Evolutionary conservation across 2,888 invertebrate species (phyloP).

Genomic region (Trachelus tabidus): DNA sequence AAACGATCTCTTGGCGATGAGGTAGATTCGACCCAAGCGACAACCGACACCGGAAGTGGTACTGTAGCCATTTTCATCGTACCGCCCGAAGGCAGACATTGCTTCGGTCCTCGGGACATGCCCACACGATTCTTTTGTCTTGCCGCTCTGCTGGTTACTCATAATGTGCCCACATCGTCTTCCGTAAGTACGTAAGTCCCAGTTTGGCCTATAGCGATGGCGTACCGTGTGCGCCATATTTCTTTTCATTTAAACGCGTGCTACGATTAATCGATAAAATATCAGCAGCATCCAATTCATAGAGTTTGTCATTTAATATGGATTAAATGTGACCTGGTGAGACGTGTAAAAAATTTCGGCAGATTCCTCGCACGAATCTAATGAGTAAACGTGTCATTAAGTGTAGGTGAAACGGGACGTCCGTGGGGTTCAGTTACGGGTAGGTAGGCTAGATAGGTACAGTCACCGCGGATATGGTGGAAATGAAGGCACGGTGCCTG

Average conservation of each 20-base stretch:
- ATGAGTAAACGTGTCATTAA: constrained; percentile 60
- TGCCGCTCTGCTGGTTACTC: constrained; percentile 46
- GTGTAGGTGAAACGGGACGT: constrained; percentile 35
- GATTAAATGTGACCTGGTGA: not conserved
- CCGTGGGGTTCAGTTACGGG: constrained; percentile 5
- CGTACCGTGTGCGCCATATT: not conserved
- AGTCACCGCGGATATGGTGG: constrained; percentile 44
- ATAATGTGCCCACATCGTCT: constrained; percentile 5
- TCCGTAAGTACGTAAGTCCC: not conserved
- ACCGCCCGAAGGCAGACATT: constrained; percentile 20
- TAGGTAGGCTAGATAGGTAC: constrained; percentile 23
- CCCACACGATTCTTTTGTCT: constrained; percentile 51
- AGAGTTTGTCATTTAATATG: not conserved
- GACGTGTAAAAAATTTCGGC: not conserved
- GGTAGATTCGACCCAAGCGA: constrained; percentile 1
- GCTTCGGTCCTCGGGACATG: constrained; percentile 29
- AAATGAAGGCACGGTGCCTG: constrained; percentile 57
- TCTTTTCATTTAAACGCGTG: not conserved
- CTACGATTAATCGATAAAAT: not conserved
- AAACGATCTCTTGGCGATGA: not conserved
- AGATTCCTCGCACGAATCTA: constrained; percentile 49
- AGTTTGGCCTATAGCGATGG: not conserved
- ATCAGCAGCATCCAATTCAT: fast-evolving
- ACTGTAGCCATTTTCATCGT: constrained; percentile 36
- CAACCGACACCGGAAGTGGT: constrained; percentile 36